Base-by-base conservation (phyloP, 2,113 vertebrate species). In the Nanorana parkeri region DNA sequence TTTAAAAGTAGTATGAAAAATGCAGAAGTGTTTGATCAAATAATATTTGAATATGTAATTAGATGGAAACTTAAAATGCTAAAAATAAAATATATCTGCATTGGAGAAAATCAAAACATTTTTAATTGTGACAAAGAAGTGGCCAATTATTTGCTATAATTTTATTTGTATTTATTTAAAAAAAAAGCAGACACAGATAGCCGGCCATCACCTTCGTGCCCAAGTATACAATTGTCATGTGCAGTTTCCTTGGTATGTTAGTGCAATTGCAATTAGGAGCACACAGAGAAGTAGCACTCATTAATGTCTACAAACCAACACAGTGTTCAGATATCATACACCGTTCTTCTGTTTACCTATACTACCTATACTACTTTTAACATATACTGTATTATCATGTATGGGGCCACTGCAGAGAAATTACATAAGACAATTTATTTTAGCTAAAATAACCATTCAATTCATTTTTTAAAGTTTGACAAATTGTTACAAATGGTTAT, bases 271-370 rank as follows among this genome's bases (percentile, higher is more conserved):
- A n/a, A n/a, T n/a, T n/a, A n/a, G n/a, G n/a, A n/a, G n/a, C n/a
- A n/a, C n/a, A n/a, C n/a, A n/a, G 77, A 68, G 19, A 41, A 5
- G 21, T 28, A n/a, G 23, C 78, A 80, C 28, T 80, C 78, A 80
- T 80, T 19, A 63, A 80, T 71, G 23, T 80, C 78, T 80, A 41
- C 51, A 41, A 58, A 17, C 24, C 5, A 13, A 52, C 1, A 52
- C 23, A 54, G 23, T 17, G n/a, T 72, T 10, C 41, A 47, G 41
- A 47, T 15, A 47, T 47, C 41, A 15, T 47, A 11, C 8, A 1
- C 41, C 1, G 41, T 11, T 47, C 41, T 47, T 47, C 1, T 47
- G 41, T 47, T 47, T 15, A 47, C 41, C n/a, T n/a, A n/a, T n/a
- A n/a, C n/a, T n/a, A n/a, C n/a, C 13, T 47, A 15, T 13, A 47